Conservation (phyloP, 2,797 vertebrate genomes). For the Selene dorsalis region DNA sequence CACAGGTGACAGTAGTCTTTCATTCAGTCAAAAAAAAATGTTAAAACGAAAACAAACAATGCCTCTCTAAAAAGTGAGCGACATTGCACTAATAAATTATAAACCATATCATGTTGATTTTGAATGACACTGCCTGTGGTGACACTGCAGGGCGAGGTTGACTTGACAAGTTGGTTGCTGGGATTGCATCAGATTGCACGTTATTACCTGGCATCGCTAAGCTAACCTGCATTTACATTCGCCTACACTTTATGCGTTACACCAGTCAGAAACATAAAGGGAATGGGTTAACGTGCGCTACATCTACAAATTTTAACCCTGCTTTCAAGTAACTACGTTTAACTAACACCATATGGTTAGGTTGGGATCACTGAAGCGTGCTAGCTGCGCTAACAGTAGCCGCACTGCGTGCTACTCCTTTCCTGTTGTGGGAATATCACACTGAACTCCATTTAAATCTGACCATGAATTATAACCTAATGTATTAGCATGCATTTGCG, state of each 20-base stretch:
- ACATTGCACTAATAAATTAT: neutral
- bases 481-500: fast-evolving
- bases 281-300: fast-evolving
- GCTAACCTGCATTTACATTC: slow-evolving; percentile 30
- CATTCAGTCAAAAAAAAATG: neutral
- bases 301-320: fast-evolving
- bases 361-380: neutral
- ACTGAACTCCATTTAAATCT: slow-evolving; percentile 7
- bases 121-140: neutral
- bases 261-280: fast-evolving
- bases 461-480: fast-evolving
- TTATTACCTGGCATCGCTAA: slow-evolving; percentile 42
- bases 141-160: slow-evolving; percentile 53
- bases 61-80: neutral
- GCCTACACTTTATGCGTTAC: too few species aligned
- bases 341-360: slow-evolving; percentile 1
- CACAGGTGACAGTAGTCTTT: neutral
- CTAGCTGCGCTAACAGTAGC: slow-evolving; percentile 58
- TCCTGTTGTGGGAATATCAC: neutral
- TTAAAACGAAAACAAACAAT: neutral
- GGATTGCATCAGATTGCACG: slow-evolving; percentile 91
- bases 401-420: neutral
- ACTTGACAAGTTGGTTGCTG: slow-evolving; percentile 57
- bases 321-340: fast-evolving
- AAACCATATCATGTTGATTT: neutral